These are phyloP conservation scores for Peromyscus leucopus DNA, from an alignment of 2,113 vertebrate genomes.

Conservation along the genomic window DNA sequence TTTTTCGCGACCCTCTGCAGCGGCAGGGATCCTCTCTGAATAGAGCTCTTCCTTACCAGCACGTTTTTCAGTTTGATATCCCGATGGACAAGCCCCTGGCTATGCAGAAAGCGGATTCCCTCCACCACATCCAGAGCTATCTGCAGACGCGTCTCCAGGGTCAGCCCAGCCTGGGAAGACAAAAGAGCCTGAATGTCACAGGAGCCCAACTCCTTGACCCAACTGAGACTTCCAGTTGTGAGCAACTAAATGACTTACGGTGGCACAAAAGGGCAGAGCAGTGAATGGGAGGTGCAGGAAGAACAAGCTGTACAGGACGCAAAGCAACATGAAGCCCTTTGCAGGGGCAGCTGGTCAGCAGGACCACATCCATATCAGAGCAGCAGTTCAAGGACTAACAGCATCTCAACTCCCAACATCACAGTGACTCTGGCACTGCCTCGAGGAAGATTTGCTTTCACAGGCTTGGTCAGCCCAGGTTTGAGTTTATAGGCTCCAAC, in stretches of 20 bases:
- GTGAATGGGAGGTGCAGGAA: background rate
- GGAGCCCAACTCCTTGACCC: background rate
- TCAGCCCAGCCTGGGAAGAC: conserved; percentile 90
- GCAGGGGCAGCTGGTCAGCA: background rate
- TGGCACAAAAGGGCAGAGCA: background rate
- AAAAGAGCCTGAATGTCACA: conserved; percentile 10
- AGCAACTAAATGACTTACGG: background rate
- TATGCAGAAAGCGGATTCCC: conserved; percentile 97
- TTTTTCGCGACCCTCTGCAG: background rate
- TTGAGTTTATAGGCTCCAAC: conserved; percentile 34
- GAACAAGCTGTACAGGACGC: background rate
- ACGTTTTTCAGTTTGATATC: conserved; percentile 99
- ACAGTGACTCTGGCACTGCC: background rate
- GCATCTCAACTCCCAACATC: background rate
- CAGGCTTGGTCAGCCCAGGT: background rate
- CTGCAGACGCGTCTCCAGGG: conserved; percentile 92
- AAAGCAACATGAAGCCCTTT: background rate
- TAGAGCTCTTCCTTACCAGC: conserved; percentile 90
- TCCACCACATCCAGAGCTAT: conserved; percentile 98
- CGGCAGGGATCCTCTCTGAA: background rate
- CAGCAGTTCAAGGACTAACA: background rate
- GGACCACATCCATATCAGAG: background rate
- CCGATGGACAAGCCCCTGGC: conserved; percentile 96
- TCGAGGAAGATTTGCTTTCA: background rate
- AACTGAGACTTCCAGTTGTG: background rate